Conservation (phyloP, 2,797 vertebrate genomes). For the Ataeniobius toweri region DNA sequence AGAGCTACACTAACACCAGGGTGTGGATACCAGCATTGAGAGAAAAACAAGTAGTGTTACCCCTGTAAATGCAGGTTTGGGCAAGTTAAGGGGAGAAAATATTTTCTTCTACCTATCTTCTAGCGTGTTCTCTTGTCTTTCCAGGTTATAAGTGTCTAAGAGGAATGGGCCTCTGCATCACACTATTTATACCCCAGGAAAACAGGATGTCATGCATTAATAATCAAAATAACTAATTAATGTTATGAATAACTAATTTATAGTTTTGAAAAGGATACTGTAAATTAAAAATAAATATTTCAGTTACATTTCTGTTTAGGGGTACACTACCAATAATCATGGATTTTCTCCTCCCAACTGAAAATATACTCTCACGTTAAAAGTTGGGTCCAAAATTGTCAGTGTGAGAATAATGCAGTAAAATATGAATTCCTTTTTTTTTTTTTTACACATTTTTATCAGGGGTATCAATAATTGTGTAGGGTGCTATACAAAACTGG, state of each 20-base stretch:
- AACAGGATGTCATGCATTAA: neutral
- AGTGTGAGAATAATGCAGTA: neutral
- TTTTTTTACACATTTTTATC: neutral
- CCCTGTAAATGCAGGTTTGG: neutral
- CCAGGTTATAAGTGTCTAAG: neutral
- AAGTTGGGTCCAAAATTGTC: neutral
- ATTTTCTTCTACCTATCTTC: neutral
- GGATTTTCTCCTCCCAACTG: neutral
- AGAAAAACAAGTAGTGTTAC: neutral
- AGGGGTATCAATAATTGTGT: neutral
- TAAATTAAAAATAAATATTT: neutral
- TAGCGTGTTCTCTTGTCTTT: neutral
- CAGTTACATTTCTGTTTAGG: neutral
- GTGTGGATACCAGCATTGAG: neutral
- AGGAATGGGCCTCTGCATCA: neutral
- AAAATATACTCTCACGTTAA: neutral
- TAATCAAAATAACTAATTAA: neutral
- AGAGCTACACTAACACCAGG: neutral
- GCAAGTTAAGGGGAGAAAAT: too few relatives aligned
- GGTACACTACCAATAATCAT: too few relatives aligned
- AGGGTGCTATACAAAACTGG: neutral
- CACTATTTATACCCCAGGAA: neutral
- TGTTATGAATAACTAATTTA: neutral
- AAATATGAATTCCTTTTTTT: neutral
- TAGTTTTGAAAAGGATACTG: neutral